Base-by-base conservation (phyloP, 1,140 invertebrate species). In the Trachymyrmex septentrionalis region DNA sequence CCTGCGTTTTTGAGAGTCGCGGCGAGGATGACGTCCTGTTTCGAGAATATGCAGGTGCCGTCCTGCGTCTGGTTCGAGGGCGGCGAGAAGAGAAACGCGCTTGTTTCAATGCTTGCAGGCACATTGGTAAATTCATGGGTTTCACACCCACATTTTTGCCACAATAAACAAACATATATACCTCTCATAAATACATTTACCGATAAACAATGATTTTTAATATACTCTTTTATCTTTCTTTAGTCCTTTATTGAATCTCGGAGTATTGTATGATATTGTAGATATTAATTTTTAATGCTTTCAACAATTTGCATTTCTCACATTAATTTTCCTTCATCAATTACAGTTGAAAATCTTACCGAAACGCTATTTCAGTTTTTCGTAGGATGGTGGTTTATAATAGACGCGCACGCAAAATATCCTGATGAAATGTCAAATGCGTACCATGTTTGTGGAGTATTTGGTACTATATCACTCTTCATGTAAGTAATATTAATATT, bases 371-470 rank as follows among this genome's bases (percentile, higher is more conserved):
- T 96, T 61, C 93, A 99, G 99, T 99, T 99, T 95, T 99, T 98
- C 91, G 96, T 97, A 86, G 99, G 99, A 53, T 99, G 99, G 99
- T 99, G 99, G 99, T 97, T 99, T 72, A 97, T 99, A 71, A 99
- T 99, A 93, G 99, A 99, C 96, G 98, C 98, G 30, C 97, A 98
- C 82, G 97, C 97, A 9, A 96, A 97, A 6, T 98, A 98, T 94
- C 97, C 98, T 5, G 95, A 95, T 81, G 96, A 98, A 38, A 97
- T 98, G 92, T 94, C 96, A 88, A 96, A 96, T 92, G 97, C 98
- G 19, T 99, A 99, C 95, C 97, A 99, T 93, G 96, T 99, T n/a
- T 99, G 99, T 94, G 99, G 99, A 30, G 97, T 99, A 34, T 97
- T 99, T 94, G 98, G 98, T 38, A 99, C 99, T 27, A 92, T 99